phyloP scores from a whole-genome alignment of 2,113 vertebrate species.

The Pseudorasbora parva region DNA sequence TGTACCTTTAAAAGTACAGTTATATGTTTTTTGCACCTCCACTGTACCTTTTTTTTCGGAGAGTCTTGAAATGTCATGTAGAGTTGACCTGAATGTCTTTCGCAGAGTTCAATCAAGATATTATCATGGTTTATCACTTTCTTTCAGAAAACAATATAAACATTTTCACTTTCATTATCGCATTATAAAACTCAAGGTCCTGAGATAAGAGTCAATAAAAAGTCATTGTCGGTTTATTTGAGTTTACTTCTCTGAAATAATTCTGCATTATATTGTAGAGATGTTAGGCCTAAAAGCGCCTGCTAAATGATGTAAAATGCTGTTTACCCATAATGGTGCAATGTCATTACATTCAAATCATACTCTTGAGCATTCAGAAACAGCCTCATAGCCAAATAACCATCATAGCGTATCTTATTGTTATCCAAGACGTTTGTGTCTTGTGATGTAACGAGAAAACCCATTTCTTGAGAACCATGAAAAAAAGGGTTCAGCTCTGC shows the following conservation, averaged over 20 bases:
- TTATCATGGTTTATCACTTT: neutral
- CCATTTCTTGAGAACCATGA: conserved; percentile 26
- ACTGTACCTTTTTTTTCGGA: too few species aligned
- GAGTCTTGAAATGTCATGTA: neutral
- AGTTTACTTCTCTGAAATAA: neutral
- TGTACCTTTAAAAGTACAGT: too few species aligned
- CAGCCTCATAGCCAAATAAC: neutral
- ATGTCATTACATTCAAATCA: neutral
- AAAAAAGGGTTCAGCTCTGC: conserved; percentile 25
- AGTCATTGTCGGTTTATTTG: neutral
- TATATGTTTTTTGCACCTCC: too few species aligned
- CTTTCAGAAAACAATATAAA: neutral
- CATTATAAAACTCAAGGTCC: conserved; percentile 6
- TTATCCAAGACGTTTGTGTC: conserved; percentile 13
- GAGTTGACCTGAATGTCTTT: neutral
- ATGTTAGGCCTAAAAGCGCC: too few species aligned
- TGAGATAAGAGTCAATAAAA: conserved; percentile 20
- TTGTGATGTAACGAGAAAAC: conserved; percentile 35
- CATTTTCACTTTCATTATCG: conserved; percentile 15
- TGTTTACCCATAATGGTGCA: neutral
- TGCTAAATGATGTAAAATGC: neutral
- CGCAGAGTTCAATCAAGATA: neutral
- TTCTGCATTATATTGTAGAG: neutral
- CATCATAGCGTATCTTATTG: neutral
- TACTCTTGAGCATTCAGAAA: neutral